Evolutionary conservation across 1,140 invertebrate genomes (phyloP).

Genomic region (Trachelipus rathkii): DNA sequence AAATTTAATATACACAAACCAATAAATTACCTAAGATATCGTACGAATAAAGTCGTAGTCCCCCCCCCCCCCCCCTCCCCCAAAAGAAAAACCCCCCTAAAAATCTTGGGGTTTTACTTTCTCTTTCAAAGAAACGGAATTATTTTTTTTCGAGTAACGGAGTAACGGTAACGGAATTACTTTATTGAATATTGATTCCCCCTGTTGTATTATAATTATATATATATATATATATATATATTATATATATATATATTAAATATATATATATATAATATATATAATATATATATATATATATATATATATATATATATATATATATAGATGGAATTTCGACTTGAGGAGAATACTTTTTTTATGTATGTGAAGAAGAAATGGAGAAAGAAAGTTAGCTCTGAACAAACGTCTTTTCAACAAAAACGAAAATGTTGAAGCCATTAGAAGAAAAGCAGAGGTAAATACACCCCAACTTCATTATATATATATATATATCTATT

Average conservation of each 20-base stretch:
- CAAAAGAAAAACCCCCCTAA: no score
- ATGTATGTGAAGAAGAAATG: conserved; percentile 80
- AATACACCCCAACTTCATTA: conserved; percentile 42
- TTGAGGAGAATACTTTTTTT: conserved; percentile 78
- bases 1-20: no score
- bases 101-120: no score
- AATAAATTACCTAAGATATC: no score
- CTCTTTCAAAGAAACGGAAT: no score
- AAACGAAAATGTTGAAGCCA: conserved; percentile 71
- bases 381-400: conserved; percentile 80
- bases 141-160: no score
- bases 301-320: conserved; percentile 4
- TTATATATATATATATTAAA: conserved; percentile 16
- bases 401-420: conserved; percentile 79
- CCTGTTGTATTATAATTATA: background rate
- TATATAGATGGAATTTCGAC: conserved; percentile 64
- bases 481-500: no score
- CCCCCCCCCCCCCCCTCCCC: no score
- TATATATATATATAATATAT: conserved; percentile 18
- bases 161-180: no score
- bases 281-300: conserved; percentile 18
- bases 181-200: no score
- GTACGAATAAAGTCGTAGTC: no score
- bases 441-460: conserved; percentile 61
- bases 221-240: conserved; percentile 13